Percentiles rank a stretch among this genome's conserved stretches.
phyloP scores from a whole-genome alignment of 2,113 vertebrate species.

The Porphyrio hochstetteri region DNA sequence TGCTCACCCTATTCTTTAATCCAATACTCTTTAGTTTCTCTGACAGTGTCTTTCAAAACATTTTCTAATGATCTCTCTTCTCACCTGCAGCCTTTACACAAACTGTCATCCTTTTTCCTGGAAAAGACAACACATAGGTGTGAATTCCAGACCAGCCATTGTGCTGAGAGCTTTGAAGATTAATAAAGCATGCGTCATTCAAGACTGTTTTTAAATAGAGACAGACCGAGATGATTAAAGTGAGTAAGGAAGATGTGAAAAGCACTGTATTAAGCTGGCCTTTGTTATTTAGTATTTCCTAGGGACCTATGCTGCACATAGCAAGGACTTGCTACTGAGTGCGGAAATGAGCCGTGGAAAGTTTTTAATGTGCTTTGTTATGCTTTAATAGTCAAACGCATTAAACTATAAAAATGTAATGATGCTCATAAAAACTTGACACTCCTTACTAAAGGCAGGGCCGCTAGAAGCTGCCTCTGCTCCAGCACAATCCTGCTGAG shows the following conservation, averaged over 20 bases:
- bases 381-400: conserved; percentile 45
- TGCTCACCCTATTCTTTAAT: not conserved
- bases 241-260: conserved; percentile 20
- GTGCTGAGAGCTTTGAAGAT: not conserved
- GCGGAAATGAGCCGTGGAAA: conserved; percentile 35
- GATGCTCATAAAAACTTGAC: conserved; percentile 57
- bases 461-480: conserved; percentile 16
- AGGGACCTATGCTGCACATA: not conserved
- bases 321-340: conserved; percentile 36
- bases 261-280: not conserved
- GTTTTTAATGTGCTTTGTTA: conserved; percentile 58
- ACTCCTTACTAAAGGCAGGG: conserved; percentile 36
- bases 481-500: conserved; percentile 5
- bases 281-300: conserved; percentile 42
- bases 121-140: not conserved
- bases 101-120: not conserved
- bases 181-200: not conserved
- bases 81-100: not conserved
- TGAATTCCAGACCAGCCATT: not conserved
- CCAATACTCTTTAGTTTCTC: not conserved
- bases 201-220: conserved; percentile 11
- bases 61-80: not conserved
- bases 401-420: conserved; percentile 66
- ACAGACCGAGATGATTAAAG: not conserved
- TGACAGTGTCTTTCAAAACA: not conserved